Evolutionary conservation across 2,797 vertebrate species (phyloP), one percentile per base, ranked within the genome.

Genomic region (Cheirogaleus major): DNA sequence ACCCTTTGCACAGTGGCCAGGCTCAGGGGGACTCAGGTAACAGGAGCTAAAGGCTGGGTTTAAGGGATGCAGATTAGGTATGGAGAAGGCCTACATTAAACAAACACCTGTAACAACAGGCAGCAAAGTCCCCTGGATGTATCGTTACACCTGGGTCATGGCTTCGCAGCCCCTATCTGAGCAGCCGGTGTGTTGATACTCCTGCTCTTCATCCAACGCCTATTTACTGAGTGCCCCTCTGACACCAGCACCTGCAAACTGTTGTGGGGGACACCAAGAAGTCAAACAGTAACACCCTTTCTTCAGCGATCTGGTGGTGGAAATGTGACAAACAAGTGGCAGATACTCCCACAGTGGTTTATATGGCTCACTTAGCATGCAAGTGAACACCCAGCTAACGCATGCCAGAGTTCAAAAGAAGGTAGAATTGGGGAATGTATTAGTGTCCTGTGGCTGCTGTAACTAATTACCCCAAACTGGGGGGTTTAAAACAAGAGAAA

Each of bases 251-350:
- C 48, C 41, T 5, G 91, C 59, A 75, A 7, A 55, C 27, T 72
- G 52, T 11, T 0, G 23, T 23, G 48, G 38, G 65, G 1, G 7
- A 45, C 2, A 0, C 73, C 30, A 32, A 70, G 69, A 52, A 4
- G 30, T 18, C 15, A 22, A 35, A 7, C 27, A 10, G 0, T 41
- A 23, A 22, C 32, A 22, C n/a, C 32, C 10, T 82, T 48, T 48
- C 69, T 38, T 63, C 22, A 8, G 38, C 30, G n/a, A 15, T 8
- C 45, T 50, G 30, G 45, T 25, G 23, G 27, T 15, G 12, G n/a
- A 73, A 41, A 14, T 11, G 4, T 18, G 52, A 72, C 41, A 52
- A 57, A 23, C n/a, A 27, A 0, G 0, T 7, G 30, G 83, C 30
- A 45, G 70, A n/a, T 20, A 35, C 48, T 38, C 35, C 32, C 67